phyloP scores from a whole-genome alignment of 2,888 invertebrate genomes.

The Siphlonurus alternatus region DNA sequence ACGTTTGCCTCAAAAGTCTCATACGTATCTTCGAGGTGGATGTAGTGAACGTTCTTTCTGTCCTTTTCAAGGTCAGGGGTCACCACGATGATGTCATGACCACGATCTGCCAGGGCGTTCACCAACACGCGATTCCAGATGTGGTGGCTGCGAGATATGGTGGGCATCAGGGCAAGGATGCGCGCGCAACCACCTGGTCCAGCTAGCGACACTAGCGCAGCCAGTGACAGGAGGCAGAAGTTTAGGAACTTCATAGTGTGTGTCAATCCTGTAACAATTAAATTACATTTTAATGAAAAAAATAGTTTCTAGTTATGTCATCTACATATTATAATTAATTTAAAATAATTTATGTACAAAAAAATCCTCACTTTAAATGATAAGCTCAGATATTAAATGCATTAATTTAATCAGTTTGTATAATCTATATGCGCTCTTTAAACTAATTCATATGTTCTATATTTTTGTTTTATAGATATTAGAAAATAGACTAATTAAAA shows the following conservation, averaged over 20 bases:
- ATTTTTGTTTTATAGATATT: no score
- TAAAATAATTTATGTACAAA: no score
- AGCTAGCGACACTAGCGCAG: neutral
- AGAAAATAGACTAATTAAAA: no score
- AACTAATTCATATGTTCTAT: no score
- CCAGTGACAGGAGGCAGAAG: neutral
- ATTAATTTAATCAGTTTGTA: no score
- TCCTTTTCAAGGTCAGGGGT: constrained; percentile 15
- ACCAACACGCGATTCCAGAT: constrained; percentile 17
- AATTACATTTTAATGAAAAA: no score
- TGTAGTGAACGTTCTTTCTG: neutral
- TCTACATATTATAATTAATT: no score
- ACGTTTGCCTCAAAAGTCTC: constrained; percentile 2
- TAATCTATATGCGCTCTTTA: no score
- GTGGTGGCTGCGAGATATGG: constrained; percentile 17
- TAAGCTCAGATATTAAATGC: no score
- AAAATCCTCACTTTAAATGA: no score
- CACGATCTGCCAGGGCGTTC: constrained; percentile 17
- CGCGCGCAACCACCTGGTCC: constrained; percentile 6
- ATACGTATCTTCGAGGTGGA: neutral
- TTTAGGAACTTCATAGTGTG: neutral
- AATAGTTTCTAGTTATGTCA: no score
- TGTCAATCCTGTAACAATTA: no score
- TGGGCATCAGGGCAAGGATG: constrained; percentile 13
- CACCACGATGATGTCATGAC: constrained; percentile 19